These are phyloP conservation scores for Thalassophryne amazonica DNA, from an alignment of 2,797 vertebrate genomes.

Conservation along the genomic window DNA sequence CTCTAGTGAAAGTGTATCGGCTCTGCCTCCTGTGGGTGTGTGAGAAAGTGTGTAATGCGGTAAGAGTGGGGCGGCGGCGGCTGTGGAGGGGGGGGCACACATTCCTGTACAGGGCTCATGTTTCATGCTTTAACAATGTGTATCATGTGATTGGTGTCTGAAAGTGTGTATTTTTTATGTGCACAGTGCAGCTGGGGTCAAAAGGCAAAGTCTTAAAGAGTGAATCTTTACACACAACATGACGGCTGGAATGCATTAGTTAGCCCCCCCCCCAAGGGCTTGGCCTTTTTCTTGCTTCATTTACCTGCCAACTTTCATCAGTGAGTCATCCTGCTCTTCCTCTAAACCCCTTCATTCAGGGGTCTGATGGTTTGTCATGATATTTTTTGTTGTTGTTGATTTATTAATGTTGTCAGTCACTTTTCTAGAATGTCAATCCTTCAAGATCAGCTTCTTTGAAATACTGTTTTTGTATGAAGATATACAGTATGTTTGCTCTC, in stretches of 20 bases:
- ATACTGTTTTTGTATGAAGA: background rate
- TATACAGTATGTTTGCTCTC: slow-evolving; percentile 23
- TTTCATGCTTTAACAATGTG: slow-evolving; percentile 51
- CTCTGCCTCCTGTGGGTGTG: slow-evolving; percentile 26
- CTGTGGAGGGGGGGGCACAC: slow-evolving; percentile 47
- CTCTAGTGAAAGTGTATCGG: slow-evolving; percentile 39
- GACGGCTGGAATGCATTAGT: slow-evolving; percentile 42
- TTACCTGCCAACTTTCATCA: slow-evolving; percentile 22
- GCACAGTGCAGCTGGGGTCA: slow-evolving; percentile 38
- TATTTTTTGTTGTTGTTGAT: slow-evolving; percentile 42
- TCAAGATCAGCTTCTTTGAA: slow-evolving; percentile 18
- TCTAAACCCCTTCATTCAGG: background rate
- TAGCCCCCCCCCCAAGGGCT: slow-evolving; percentile 12
- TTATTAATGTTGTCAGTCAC: slow-evolving; percentile 40
- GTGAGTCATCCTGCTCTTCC: slow-evolving; percentile 32
- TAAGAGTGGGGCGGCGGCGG: slow-evolving; percentile 51
- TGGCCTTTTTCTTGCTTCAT: slow-evolving; percentile 20
- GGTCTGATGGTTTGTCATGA: slow-evolving; percentile 38
- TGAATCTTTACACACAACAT: slow-evolving; percentile 26
- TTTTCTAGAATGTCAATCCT: slow-evolving; percentile 43
- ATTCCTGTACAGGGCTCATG: slow-evolving; percentile 63
- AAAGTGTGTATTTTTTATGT: slow-evolving; percentile 46
- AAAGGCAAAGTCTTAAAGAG: slow-evolving; percentile 39
- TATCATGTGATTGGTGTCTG: slow-evolving; percentile 26
- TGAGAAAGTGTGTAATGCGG: slow-evolving; percentile 2